Conservation (phyloP, 2,797 vertebrate species). For the Sebastes trivittatus region DNA sequence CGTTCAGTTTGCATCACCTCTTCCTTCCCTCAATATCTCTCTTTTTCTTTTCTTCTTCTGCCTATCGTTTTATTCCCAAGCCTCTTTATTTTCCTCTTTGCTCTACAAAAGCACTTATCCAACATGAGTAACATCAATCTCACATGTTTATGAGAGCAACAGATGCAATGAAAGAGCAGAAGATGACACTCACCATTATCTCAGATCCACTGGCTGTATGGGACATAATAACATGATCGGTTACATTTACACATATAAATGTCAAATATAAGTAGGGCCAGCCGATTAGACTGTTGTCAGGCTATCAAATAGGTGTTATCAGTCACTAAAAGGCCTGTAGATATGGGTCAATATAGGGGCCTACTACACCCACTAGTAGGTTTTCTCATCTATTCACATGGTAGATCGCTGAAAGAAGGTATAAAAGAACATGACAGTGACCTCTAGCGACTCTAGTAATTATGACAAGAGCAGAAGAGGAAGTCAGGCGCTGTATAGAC, state of each 20-base stretch:
- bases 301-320: too few species aligned
- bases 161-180: not conserved
- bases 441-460: too few species aligned
- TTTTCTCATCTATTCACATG: too few species aligned
- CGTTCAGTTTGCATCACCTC: constrained; percentile 61
- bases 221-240: constrained; percentile 6
- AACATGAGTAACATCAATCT: constrained; percentile 15
- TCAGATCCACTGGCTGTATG: not conserved
- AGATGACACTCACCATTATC: constrained; percentile 16
- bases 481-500: too few species aligned
- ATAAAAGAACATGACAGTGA: too few species aligned
- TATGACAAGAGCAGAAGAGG: too few species aligned
- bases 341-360: too few species aligned
- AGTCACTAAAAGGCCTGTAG: too few species aligned
- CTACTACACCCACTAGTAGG: too few species aligned
- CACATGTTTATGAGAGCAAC: constrained; percentile 13
- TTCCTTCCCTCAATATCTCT: constrained; percentile 21
- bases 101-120: constrained; percentile 18
- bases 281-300: too few species aligned
- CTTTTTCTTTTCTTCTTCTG: not conserved
- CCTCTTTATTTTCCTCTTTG: not conserved
- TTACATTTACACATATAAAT: constrained; percentile 9
- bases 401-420: too few species aligned
- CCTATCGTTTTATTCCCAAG: not conserved
- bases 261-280: constrained; percentile 15